Evolutionary conservation across 2,888 invertebrate species (phyloP).

Genomic region (Lepeophtheirus nordmannii): DNA sequence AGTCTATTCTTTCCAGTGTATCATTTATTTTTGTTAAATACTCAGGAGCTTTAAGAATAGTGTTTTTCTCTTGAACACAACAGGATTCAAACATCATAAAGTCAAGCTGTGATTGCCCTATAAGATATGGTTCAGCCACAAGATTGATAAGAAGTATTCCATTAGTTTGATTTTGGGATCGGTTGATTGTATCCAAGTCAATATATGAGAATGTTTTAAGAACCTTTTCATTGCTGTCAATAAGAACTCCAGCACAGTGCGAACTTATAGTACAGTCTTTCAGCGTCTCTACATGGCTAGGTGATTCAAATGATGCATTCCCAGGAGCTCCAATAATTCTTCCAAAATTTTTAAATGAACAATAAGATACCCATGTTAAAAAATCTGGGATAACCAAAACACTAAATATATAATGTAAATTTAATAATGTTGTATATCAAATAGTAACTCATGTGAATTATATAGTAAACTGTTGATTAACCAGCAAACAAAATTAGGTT

Average conservation of each 20-base stretch:
- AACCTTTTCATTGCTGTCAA: background rate
- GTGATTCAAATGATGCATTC: background rate
- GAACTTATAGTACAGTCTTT: background rate
- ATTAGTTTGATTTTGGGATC: background rate
- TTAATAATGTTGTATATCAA: too few species aligned
- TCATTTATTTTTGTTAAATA: background rate
- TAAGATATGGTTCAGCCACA: background rate
- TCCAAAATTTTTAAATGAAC: background rate
- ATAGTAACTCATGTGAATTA: too few species aligned
- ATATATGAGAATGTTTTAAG: background rate
- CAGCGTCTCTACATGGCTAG: background rate
- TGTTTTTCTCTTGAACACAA: background rate
- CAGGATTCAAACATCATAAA: slow-evolving; percentile 5
- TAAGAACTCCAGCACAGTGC: background rate
- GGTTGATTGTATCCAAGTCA: background rate
- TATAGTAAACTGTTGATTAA: too few species aligned
- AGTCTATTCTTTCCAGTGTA: background rate
- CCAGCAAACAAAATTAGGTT: too few species aligned
- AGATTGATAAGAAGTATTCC: background rate
- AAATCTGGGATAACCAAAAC: background rate
- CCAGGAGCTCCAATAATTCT: background rate
- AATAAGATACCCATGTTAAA: background rate
- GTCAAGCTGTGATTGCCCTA: background rate
- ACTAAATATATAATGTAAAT: background rate
- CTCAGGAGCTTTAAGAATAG: background rate